phyloP scores from a whole-genome alignment of 2,113 vertebrate genomes.

The Lynx canadensis region DNA sequence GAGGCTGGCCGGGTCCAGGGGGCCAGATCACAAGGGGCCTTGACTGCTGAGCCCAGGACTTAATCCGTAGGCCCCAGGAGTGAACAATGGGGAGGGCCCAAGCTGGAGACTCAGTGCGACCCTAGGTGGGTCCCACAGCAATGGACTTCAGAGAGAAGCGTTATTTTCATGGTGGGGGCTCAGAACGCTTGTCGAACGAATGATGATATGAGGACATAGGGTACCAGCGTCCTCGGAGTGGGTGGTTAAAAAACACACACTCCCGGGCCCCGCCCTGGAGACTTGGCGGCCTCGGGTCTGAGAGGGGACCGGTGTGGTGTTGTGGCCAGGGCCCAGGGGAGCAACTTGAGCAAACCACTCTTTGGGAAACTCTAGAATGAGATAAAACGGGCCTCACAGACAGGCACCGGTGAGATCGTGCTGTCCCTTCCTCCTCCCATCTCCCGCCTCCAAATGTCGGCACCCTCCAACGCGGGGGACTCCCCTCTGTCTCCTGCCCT shows the following conservation, averaged over 20 bases:
- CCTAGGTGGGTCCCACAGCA: background rate
- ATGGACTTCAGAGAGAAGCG: background rate
- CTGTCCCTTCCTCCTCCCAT: background rate
- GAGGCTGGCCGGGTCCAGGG: background rate
- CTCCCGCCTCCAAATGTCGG: background rate
- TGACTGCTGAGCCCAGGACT: background rate
- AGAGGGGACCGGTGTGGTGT: background rate
- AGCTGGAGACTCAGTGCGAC: accelerated
- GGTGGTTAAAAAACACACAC: background rate
- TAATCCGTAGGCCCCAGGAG: background rate
- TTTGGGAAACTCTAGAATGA: background rate
- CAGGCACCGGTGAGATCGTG: background rate
- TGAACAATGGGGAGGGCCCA: accelerated
- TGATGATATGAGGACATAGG: background rate
- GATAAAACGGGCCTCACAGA: background rate
- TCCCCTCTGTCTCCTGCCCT: background rate
- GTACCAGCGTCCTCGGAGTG: background rate
- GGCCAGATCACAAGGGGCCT: background rate
- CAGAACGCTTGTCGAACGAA: background rate
- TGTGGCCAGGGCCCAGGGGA: no score
- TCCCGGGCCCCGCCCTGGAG: background rate
- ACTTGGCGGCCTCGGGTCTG: background rate
- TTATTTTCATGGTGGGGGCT: background rate
- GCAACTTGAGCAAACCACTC: background rate
- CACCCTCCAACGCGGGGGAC: background rate